These are phyloP conservation scores for Falcunculus frontatus DNA, from an alignment of 2,113 vertebrate species.

Conservation along the genomic window DNA sequence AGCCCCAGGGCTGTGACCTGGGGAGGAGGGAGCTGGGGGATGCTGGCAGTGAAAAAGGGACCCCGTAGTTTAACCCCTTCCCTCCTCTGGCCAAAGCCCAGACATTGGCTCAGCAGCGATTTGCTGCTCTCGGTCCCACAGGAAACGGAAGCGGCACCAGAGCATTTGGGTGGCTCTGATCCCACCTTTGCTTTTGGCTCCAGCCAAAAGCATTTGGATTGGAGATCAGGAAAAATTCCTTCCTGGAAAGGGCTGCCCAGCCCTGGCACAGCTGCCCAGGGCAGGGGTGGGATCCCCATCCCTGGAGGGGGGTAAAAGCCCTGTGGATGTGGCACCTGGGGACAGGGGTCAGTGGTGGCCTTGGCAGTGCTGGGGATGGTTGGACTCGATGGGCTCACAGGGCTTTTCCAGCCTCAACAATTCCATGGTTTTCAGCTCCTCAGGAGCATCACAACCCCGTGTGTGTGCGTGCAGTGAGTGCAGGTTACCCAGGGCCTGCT, in stretches of 20 bases:
- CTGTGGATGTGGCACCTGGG: not conserved
- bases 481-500: not conserved
- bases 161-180: fast-evolving
- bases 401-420: not conserved
- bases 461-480: not conserved
- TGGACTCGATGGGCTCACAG: fast-evolving
- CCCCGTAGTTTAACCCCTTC: fast-evolving
- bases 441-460: too few relatives aligned
- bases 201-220: not conserved
- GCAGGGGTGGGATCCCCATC: not conserved
- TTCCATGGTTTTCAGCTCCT: not conserved
- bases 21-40: not conserved
- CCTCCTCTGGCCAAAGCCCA: not conserved
- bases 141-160: fast-evolving
- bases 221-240: not conserved
- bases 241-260: not conserved
- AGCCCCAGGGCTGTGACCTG: not conserved
- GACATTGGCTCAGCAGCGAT: fast-evolving
- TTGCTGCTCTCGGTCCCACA: not conserved
- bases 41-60: fast-evolving
- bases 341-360: not conserved
- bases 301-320: not conserved
- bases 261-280: not conserved
- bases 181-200: not conserved
- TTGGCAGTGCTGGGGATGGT: not conserved